Evolutionary conservation across 1,140 invertebrate species (phyloP), one percentile per base, ranked within the genome.

Genomic region (Trissolcus basalis): DNA sequence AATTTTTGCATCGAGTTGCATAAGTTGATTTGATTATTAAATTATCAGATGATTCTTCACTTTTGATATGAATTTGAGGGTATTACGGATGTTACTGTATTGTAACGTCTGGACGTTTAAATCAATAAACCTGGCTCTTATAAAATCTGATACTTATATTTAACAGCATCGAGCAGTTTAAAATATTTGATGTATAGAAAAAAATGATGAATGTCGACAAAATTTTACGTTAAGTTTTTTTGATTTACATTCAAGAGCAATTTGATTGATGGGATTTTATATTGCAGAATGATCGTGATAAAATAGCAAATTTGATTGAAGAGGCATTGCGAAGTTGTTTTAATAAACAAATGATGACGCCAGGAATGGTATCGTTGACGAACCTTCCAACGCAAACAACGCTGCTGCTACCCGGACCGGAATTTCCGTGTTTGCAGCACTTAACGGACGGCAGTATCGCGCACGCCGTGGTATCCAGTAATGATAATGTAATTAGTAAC

Each of bases 231-330:
- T 27, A 27, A 27, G 19, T 1, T 27, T 27, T 27, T 39, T 39
- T 39, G 9, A 39, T 39, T 39, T 39, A 39, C 3, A 3, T 39
- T 39, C 19, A 27, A 27, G 19, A 27, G 19, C 19, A 27, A 27
- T 6, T 27, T 27, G 19, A 27, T 27, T 27, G 19, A 39, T 39
- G 2, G 9, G 1, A 3, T 39, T 9, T 9, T 39, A 9, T 39
- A 39, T 56, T 82, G 1, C 61, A 91, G 89, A 85, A 86, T 73
- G 90, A 91, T 83, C 89, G 89, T 80, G 90, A 90, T 83, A 87
- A 86, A 63, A 85, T 89, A 84, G 87, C 82, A 65, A 87, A 85
- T 83, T 84, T 88, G 79, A 89, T 89, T 39, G 87, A 88, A 58
- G 86, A 89, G 63, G 86, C 86, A 78, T 82, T 89, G 72, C 81